These are phyloP conservation scores for Aldabrachelys gigantea DNA, from an alignment of 2,113 vertebrate species.

Conservation along the genomic window DNA sequence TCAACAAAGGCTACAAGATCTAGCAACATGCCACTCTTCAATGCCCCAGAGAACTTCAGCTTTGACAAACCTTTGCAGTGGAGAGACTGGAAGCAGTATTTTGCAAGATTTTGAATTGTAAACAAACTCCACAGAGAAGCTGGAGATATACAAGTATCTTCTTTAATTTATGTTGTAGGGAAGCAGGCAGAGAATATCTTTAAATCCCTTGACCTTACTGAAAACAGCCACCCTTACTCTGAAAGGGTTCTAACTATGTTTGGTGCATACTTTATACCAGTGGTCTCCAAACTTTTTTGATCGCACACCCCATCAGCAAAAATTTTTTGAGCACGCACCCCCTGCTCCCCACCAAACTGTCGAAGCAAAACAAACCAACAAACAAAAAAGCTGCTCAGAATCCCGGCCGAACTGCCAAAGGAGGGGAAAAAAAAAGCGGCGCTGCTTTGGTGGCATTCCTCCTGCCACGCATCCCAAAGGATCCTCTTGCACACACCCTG, in stretches of 20 bases:
- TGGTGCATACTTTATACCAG: not conserved
- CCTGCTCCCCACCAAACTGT: too few species aligned
- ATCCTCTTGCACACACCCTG: too few species aligned
- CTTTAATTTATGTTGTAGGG: not conserved
- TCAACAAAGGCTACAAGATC: not conserved
- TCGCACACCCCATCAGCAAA: too few species aligned
- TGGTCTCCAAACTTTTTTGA: too few species aligned
- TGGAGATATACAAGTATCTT: not conserved
- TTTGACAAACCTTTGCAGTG: not conserved
- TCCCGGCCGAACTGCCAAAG: too few species aligned
- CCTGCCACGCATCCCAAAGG: too few species aligned
- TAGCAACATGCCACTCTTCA: not conserved
- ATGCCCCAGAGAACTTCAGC: not conserved
- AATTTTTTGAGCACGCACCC: too few species aligned
- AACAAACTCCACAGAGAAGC: not conserved
- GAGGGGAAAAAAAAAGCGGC: too few species aligned
- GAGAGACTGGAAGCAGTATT: not conserved
- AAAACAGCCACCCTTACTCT: not conserved
- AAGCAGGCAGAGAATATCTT: not conserved
- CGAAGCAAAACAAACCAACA: too few species aligned
- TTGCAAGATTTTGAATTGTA: not conserved
- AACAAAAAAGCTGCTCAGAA: too few species aligned
- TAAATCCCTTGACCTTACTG: not conserved
- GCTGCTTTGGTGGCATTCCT: too few species aligned
- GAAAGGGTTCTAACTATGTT: not conserved